Evolutionary conservation across 2,888 invertebrate species (phyloP), one percentile per base, ranked within the genome.

Genomic region (Nomada ruficornis): DNA sequence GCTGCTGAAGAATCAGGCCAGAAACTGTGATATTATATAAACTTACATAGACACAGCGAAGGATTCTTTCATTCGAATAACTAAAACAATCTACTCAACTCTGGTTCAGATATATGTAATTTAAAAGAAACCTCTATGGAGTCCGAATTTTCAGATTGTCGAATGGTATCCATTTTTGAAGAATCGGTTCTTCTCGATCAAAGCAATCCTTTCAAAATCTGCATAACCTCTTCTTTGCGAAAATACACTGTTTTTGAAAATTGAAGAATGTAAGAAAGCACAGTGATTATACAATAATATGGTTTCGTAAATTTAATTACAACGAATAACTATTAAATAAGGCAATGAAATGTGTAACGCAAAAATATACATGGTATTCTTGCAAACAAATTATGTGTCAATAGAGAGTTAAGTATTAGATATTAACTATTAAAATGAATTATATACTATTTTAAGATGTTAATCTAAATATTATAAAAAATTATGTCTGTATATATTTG

Each of bases 161-260:
- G 77, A 1, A 55, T 65, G 9, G 74, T 64, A 54, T 89, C 89
- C 91, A 91, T 91, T 63, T 81, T 85, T 64, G 88, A 88, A 77
- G 80, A 77, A 73, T 86, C 83, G 86, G 89, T 91, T 89, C 90
- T 90, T 88, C 89, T 89, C 84, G 84, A 86, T 86, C 88, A 84
- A 82, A 88, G 83, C 84, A 10, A 23, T 44, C n/a, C 13, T 26
- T 29, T 23, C 20, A 20, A 44, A 52, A 13, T 29, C 50, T 44
- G n/a, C 44, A 57, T 64, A 54, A 62, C 47, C 67, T 57, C 26
- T 57, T 52, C 7, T 23, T 63, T n/a, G n/a, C 18, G 9, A 18
- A 50, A 23, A 7, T 50, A 2, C 20, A 47, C 13, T 23, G 2
- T 4, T 13, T 20, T 54, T 23, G 13, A 55, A 55, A 55, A 18